Evolutionary conservation across 2,113 vertebrate genomes (phyloP).

Genomic region (Sinocyclocheilus anshuiensis): DNA sequence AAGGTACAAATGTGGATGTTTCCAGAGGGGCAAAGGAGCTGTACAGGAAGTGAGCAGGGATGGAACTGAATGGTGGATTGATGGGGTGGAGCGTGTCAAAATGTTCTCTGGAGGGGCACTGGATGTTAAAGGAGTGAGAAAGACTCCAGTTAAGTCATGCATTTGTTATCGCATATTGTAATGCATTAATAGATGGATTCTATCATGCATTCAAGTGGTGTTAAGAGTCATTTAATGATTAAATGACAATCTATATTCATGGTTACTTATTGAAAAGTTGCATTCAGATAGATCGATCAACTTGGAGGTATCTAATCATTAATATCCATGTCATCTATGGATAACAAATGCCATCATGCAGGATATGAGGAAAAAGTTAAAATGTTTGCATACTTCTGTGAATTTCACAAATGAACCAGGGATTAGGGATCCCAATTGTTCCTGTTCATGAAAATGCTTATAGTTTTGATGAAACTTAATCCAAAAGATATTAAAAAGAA

Average conservation of each 20-base stretch:
- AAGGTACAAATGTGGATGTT: slow-evolving; percentile 75
- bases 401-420: neutral
- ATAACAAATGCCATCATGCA: neutral
- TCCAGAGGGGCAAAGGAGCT: slow-evolving; percentile 68
- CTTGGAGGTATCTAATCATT: neutral
- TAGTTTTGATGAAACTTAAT: neutral
- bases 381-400: neutral
- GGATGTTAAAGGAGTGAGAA: slow-evolving; percentile 54
- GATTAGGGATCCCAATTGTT: neutral
- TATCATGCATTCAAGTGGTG: neutral
- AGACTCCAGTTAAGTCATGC: slow-evolving; percentile 41
- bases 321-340: neutral
- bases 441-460: neutral
- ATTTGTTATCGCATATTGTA: neutral
- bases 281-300: neutral
- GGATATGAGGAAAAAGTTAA: neutral
- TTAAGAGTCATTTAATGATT: neutral
- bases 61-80: slow-evolving; percentile 56
- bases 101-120: slow-evolving; percentile 71
- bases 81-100: slow-evolving; percentile 64
- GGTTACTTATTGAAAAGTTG: neutral
- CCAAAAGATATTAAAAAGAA: neutral
- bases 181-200: neutral
- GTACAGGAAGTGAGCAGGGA: slow-evolving; percentile 53
- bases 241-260: neutral